A percentile compares a stretch with the other conserved stretches of the same genome.
Conservation (phyloP, 2,797 vertebrate species). For the Sebastes itinus region DNA sequence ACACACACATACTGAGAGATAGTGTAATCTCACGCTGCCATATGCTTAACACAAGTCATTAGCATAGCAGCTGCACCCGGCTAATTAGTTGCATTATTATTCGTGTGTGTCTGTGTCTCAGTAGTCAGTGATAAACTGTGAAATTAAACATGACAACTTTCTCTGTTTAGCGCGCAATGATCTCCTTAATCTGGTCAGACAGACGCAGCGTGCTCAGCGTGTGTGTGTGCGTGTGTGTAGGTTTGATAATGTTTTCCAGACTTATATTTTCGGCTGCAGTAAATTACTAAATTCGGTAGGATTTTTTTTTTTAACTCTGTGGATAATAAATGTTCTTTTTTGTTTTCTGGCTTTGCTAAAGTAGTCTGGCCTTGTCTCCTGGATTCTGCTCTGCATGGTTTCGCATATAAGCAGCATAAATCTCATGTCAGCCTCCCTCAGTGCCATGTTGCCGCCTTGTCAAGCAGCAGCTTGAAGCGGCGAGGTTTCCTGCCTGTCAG, state of each 20-base stretch:
- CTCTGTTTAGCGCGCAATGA: slow-evolving; percentile 34
- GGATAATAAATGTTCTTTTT: slow-evolving; percentile 25
- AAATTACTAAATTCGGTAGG: neutral
- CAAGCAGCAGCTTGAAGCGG: slow-evolving; percentile 37
- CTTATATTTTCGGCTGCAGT: slow-evolving; percentile 9
- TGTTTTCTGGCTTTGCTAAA: slow-evolving; percentile 25
- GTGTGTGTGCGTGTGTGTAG: neutral
- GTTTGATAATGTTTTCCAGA: neutral
- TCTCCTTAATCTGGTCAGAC: slow-evolving; percentile 37
- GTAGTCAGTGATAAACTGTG: slow-evolving; percentile 61
- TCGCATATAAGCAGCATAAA: slow-evolving; percentile 28
- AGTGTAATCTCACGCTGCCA: slow-evolving; percentile 70
- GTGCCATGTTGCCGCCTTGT: slow-evolving; percentile 48
- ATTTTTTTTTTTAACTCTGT: neutral
- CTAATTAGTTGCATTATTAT: slow-evolving; percentile 72
- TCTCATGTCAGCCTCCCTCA: slow-evolving; percentile 54
- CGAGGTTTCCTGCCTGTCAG: slow-evolving; percentile 53
- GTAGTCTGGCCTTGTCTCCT: slow-evolving; percentile 1
- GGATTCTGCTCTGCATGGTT: slow-evolving; percentile 34
- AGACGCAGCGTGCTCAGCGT: neutral
- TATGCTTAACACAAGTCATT: slow-evolving; percentile 67
- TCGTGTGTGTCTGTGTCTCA: slow-evolving; percentile 42
- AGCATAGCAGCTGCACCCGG: slow-evolving; percentile 63
- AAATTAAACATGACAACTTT: slow-evolving; percentile 66
- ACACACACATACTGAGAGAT: slow-evolving; percentile 42